Base-by-base conservation (phyloP, 2,113 vertebrate species). In the Apeltes quadracus region DNA sequence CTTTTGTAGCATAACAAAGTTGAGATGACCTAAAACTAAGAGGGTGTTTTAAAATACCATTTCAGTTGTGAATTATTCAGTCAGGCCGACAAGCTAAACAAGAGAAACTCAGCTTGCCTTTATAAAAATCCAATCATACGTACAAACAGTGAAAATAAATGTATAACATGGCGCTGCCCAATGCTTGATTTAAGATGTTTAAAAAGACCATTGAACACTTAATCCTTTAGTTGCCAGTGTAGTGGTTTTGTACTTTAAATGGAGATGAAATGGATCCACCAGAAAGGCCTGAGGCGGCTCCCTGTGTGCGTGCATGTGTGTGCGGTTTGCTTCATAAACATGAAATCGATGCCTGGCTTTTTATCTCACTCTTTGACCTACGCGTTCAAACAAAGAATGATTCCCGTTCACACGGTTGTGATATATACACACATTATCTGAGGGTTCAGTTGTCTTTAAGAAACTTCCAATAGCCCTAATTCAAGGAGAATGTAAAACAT, bases 21-120 rank as follows among this genome's bases (percentile, higher is more conserved):
- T 23, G 80, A 67, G 51, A 79, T 67, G 18, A 72, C 16, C 72
- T 78, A 78, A 86, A 81, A 90, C 80, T 66, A 84, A 76, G 34
- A 61, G 41, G 48, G 22, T 78, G 78, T 81, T 81, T 74, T 76
- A 70, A 84, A 90, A 84, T 59, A 56, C 32, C 50, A 50, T 50
- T 67, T 78, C 25, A 56, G n/a, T n/a, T 29, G 51, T 85, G 59
- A 86, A 86, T 87, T 82, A 87, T 91, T 87, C 76, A 81, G 50
- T 48, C 18, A 43, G 9, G 59, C 56, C 58, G 23, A 64, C 11
- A n/a, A 72, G 73, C 58, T 53, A 63, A 72, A 65, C 14, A 1
- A 5, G 44, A 12, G 55, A 64, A 53, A 80, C 62, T 72, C 67
- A 23, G n/a, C 59, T 69, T 53, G 58, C 69, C 75, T 76, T 53